A percentile compares a stretch with the other conserved stretches of the same genome.
These are phyloP conservation scores for Pedetes capensis DNA, from an alignment of 2,113 vertebrate species.

Conservation along the genomic window DNA sequence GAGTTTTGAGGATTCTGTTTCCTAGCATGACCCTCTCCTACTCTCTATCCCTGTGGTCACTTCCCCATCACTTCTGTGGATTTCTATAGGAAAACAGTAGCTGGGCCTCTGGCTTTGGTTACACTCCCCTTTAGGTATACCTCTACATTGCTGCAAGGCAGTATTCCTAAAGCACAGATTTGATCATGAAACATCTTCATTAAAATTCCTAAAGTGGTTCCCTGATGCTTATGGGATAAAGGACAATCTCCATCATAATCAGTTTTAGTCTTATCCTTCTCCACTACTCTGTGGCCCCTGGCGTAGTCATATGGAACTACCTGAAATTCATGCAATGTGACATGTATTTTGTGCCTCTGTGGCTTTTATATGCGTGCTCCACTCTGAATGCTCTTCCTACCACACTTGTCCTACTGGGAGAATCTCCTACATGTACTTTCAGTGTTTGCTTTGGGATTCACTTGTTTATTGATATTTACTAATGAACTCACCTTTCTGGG, in stretches of 20 bases:
- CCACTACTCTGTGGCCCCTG: not conserved
- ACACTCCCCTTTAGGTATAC: not conserved
- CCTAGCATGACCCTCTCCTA: not conserved
- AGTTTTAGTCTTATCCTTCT: not conserved
- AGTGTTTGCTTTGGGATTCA: not conserved
- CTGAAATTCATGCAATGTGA: not conserved
- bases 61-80: not conserved
- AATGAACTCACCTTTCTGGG: not conserved
- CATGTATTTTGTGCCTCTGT: not conserved
- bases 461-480: not conserved
- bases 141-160: not conserved
- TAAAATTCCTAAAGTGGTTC: constrained; percentile 1
- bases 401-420: not conserved
- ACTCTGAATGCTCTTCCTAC: not conserved
- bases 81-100: not conserved
- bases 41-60: not conserved
- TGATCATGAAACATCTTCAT: not conserved
- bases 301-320: not conserved
- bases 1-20: not conserved
- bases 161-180: constrained; percentile 4
- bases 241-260: not conserved
- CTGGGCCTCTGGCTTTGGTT: not conserved
- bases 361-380: not conserved
- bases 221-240: not conserved
- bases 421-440: not conserved